phyloP scores from a whole-genome alignment of 2,888 invertebrate species.

The Drosophila flavopinicola region DNA sequence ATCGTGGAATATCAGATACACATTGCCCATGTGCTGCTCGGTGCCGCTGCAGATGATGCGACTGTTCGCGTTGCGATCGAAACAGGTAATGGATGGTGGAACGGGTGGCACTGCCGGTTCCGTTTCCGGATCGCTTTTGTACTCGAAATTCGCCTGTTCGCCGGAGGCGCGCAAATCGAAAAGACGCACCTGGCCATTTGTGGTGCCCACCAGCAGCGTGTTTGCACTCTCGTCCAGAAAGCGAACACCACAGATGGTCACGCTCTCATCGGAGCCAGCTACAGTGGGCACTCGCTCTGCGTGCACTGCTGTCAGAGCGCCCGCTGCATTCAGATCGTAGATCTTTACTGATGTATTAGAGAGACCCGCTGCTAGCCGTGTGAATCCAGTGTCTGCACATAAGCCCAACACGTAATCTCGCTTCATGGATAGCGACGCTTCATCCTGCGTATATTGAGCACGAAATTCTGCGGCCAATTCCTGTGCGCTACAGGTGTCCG shows the following conservation, averaged over 20 bases:
- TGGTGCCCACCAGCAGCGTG: conserved; percentile 74
- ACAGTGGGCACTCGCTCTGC: conserved; percentile 30
- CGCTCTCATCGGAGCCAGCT: neutral
- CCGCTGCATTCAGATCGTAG: conserved; percentile 85
- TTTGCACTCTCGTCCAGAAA: conserved; percentile 78
- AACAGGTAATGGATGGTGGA: conserved; percentile 87
- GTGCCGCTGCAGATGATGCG: conserved; percentile 91
- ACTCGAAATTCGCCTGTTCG: conserved; percentile 79
- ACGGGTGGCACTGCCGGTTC: conserved; percentile 50
- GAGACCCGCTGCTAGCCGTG: conserved; percentile 85
- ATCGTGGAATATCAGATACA: conserved; percentile 93
- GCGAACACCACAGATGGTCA: conserved; percentile 73
- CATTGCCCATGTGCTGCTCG: conserved; percentile 88
- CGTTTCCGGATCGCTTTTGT: conserved; percentile 61
- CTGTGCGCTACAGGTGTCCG: conserved; percentile 72
- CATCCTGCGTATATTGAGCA: conserved; percentile 80
- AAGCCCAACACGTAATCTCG: conserved; percentile 87
- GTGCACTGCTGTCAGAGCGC: conserved; percentile 68
- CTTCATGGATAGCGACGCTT: conserved; percentile 86
- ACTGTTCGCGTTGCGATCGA: conserved; percentile 90
- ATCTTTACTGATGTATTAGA: conserved; percentile 85
- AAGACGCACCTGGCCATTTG: conserved; percentile 74
- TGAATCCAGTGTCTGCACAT: conserved; percentile 85
- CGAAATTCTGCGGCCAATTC: conserved; percentile 77
- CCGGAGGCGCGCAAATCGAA: conserved; percentile 85